Conservation (phyloP, 2,113 vertebrate genomes). For the Leptosomus discolor region DNA sequence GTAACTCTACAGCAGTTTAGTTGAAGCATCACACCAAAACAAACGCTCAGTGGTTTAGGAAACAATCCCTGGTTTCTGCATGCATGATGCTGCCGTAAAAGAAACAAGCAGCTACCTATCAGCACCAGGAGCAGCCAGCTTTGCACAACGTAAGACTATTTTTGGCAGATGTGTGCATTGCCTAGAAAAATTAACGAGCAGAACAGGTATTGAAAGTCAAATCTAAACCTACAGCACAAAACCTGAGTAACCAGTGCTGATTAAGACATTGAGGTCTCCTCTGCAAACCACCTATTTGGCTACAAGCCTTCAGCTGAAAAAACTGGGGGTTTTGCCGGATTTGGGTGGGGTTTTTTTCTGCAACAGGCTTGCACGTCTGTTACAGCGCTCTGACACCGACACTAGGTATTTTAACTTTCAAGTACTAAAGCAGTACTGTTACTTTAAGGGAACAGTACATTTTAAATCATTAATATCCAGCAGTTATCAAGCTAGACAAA, state of each 20-base stretch:
- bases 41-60: not conserved
- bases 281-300: not conserved
- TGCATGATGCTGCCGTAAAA: not conserved
- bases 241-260: not conserved
- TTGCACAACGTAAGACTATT: rapidly evolving
- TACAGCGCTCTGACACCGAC: not conserved
- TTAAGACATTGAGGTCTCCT: not conserved
- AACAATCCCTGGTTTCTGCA: not conserved
- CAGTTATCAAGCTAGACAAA: constrained; percentile 7
- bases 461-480: not conserved
- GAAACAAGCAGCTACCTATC: not conserved
- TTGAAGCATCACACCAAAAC: not conserved
- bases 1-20: not conserved
- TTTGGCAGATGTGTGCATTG: not conserved
- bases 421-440: not conserved
- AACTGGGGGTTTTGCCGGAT: not conserved
- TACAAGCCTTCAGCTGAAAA: not conserved
- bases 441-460: not conserved
- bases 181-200: not conserved
- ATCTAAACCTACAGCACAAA: not conserved
- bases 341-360: not conserved
- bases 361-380: not conserved
- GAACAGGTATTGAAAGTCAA: not conserved
- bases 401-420: not conserved
- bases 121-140: not conserved